Evolutionary conservation across 2,113 vertebrate genomes (phyloP), one percentile per base, ranked within the genome.

Genomic region (Pao palembangensis): DNA sequence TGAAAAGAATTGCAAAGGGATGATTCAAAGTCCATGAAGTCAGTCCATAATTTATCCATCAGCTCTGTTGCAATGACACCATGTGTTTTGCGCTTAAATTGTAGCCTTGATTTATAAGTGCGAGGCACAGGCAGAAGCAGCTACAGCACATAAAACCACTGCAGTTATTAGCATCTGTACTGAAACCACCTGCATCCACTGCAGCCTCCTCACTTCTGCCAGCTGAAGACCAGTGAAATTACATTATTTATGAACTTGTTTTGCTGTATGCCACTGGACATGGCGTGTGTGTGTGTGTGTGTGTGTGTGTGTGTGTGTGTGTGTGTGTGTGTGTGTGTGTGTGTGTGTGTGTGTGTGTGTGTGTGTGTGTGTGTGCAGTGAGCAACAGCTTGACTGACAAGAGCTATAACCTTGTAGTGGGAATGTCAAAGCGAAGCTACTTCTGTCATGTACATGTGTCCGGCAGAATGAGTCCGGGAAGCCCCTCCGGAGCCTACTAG

Each of bases 381-480:
- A 44, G 41, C 52, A 53, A 15, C 8, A 14, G 49, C 55, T 48
- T 67, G 69, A 77, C 56, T 78, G 71, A 69, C 77, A 69, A 55
- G 13, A 43, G 13, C 42, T 55, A 46, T 52, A 60, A 73, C 68
- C 68, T 73, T 76, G 61, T 51, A 16, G 38, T 57, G 38, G 55
- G 54, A 53, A 71, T 79, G 68, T 79, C 75, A 79, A 68, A 69
- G 53, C 57, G 16, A 67, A 64, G 68, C 55, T 55, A 17, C 52
- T 38, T 60, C 57, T 38, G 59, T 51, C 52, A 34, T 64, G 67
- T 63, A 19, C 70, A 57, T 71, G 53, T 58, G 55, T 69, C 42
- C 21, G 1, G 31, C 47, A 72, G 46, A 64, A 20, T 23, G 8
- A 62, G 23, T 38, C 71, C 42, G 21, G 58, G 64, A 73, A 42